Conservation (phyloP, 2,888 invertebrate species). For the Drosophila setosimentum region DNA sequence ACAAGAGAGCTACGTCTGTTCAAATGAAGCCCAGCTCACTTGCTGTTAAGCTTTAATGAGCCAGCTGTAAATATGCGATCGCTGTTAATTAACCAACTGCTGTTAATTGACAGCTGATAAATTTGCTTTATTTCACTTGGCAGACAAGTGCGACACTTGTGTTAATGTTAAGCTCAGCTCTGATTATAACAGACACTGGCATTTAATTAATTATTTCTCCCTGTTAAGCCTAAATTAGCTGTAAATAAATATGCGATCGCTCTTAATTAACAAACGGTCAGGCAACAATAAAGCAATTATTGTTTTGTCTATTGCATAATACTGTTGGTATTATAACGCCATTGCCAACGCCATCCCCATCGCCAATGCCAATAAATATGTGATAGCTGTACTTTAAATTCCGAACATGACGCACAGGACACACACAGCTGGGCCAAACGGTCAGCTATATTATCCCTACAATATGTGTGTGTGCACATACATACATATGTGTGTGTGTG, state of each 20-base stretch:
- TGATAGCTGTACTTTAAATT: conserved; percentile 48
- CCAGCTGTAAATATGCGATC: neutral
- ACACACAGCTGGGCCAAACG: neutral
- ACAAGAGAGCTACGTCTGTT: neutral
- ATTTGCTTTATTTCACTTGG: neutral
- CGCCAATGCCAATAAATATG: conserved; percentile 20
- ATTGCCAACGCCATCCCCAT: neutral
- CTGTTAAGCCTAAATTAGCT: conserved; percentile 2
- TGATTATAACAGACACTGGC: neutral
- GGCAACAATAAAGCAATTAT: conserved; percentile 10
- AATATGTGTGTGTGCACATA: neutral
- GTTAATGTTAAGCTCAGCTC: neutral
- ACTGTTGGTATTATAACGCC: conserved; percentile 8
- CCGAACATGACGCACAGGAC: conserved; percentile 18
- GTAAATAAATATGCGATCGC: conserved; percentile 3
- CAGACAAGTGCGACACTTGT: neutral
- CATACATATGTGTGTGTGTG: conserved; percentile 4
- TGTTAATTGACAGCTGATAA: neutral
- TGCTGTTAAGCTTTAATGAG: too few species aligned
- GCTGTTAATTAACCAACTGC: neutral
- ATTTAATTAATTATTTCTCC: neutral
- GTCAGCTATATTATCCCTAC: conserved; percentile 10
- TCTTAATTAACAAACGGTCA: neutral
- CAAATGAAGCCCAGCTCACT: neutral
- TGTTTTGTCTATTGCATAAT: conserved; percentile 22